Percentiles rank a stretch among this genome's conserved stretches.
These are phyloP conservation scores for Lottia gigantea DNA, from an alignment of 2,888 invertebrate species.

Conservation along the genomic window DNA sequence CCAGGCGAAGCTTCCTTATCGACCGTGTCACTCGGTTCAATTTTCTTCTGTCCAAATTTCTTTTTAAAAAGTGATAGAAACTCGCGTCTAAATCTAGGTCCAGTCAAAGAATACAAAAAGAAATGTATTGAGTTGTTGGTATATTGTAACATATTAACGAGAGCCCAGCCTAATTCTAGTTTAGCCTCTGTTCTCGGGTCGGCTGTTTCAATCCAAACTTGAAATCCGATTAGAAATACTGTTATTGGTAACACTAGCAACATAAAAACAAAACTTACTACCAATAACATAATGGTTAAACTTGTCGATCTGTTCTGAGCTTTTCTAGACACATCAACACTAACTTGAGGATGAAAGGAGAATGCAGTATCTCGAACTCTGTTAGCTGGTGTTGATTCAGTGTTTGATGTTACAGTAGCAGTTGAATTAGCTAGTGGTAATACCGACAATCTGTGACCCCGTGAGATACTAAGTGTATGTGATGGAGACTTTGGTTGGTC, in stretches of 20 bases:
- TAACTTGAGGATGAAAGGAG: not conserved
- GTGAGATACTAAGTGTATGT: not conserved
- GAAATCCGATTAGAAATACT: slow-evolving; percentile 48
- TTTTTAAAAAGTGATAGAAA: slow-evolving; percentile 30
- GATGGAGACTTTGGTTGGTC: not conserved
- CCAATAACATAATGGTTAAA: slow-evolving; percentile 46
- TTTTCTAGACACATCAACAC: not conserved
- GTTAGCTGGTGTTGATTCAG: not conserved
- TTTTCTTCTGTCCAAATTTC: not conserved
- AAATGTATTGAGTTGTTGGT: slow-evolving; percentile 52
- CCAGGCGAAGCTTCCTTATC: not conserved
- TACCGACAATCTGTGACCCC: not conserved
- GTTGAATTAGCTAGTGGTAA: not conserved
- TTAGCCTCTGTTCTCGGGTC: slow-evolving; percentile 33
- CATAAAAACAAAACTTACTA: slow-evolving; percentile 49
- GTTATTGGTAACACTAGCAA: slow-evolving; percentile 50
- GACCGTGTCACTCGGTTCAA: not conserved
- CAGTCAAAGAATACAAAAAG: slow-evolving; percentile 54
- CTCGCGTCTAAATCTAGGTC: slow-evolving; percentile 48
- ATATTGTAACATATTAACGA: slow-evolving; percentile 55
- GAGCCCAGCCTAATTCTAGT: slow-evolving; percentile 46
- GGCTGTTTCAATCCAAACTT: slow-evolving; percentile 34
- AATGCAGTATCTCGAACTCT: not conserved
- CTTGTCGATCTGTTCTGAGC: slow-evolving; percentile 29
- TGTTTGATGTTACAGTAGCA: not conserved